Percentiles rank a stretch among this genome's conserved stretches.
phyloP scores from a whole-genome alignment of 2,888 invertebrate genomes.

The Listrodromus nycthemerus region DNA sequence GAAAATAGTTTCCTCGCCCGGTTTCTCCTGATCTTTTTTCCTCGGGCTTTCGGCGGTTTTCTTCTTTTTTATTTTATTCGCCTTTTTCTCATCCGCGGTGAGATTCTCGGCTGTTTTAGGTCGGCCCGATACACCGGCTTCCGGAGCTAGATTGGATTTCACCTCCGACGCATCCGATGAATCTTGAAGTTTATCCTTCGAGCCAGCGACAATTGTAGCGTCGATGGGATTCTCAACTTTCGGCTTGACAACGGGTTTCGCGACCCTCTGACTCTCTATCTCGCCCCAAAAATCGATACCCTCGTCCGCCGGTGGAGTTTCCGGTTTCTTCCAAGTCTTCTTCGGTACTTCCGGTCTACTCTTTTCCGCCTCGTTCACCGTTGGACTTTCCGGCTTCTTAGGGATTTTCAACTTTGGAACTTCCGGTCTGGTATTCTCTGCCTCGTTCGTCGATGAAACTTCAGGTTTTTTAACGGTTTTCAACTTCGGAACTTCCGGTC shows the following conservation, averaged over 20 bases:
- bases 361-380: conserved; percentile 54
- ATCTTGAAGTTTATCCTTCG: conserved; percentile 17
- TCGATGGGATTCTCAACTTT: conserved; percentile 27
- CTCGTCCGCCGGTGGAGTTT: conserved; percentile 38
- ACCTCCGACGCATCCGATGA: conserved; percentile 41
- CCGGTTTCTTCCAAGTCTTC: conserved; percentile 42
- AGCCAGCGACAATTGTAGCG: neutral
- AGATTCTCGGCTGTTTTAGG: conserved; percentile 71
- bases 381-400: conserved; percentile 23
- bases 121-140: conserved; percentile 51
- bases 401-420: conserved; percentile 35
- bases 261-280: conserved; percentile 75
- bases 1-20: conserved; percentile 68
- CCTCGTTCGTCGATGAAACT: conserved; percentile 28
- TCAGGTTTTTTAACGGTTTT: conserved; percentile 49
- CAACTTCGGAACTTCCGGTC: conserved; percentile 25
- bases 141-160: conserved; percentile 61
- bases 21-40: conserved; percentile 72
- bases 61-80: conserved; percentile 76
- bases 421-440: conserved; percentile 60
- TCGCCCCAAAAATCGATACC: conserved; percentile 83
- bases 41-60: conserved; percentile 74
- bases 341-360: conserved; percentile 54
- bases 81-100: conserved; percentile 73
- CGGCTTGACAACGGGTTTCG: conserved; percentile 60